Base-by-base conservation (phyloP, 2,888 invertebrate genomes). In the Spatulosminthurus flaviceps region DNA sequence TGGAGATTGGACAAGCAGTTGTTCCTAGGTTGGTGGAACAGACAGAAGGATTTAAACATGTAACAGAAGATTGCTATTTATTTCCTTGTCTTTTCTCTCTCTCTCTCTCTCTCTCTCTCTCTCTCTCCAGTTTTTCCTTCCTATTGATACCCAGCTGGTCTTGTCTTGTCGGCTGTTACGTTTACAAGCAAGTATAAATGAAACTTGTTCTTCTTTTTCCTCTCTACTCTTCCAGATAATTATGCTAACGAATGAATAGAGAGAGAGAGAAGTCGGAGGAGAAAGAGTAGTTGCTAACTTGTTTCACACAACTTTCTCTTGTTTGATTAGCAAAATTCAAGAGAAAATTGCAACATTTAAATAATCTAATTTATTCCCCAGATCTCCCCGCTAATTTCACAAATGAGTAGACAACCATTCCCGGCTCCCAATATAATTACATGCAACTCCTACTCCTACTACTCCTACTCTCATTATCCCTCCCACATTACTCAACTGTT, bases 221-320 rank as follows among this genome's bases (percentile, higher is more conserved):
- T 51, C 22, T 60, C n/a, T 28, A 51, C 51, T 51, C n/a, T 26
- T 26, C 11, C 51, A 26, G 43, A 72, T 43, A 72, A 72, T 72
- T 72, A 72, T 72, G 72, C 72, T 72, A 72, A 72, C 72, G 72
- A 72, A 72, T 51, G 43, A 51, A 51, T 13, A 19, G 51, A 51
- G n/a, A 13, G 41, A 41, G 41, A 7, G 13, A 16, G 51, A 2
- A 51, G 51, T 51, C n/a, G 51, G 51, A n/a, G 1, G 16, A 19
- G n/a, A n/a, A n/a, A n/a, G n/a, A 51, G 34, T 34, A 51, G 51
- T 51, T 51, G 51, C 51, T 51, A 51, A 51, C 51, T 51, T 51
- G 51, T 51, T 51, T 51, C 51, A 16, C 51, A 51, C 51, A 51
- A 51, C 9, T 51, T 51, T 51, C 51, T 19, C 16, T 16, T 16